Base-by-base conservation (phyloP, 2,113 vertebrate genomes). In the Sclerurus mexicanus region DNA sequence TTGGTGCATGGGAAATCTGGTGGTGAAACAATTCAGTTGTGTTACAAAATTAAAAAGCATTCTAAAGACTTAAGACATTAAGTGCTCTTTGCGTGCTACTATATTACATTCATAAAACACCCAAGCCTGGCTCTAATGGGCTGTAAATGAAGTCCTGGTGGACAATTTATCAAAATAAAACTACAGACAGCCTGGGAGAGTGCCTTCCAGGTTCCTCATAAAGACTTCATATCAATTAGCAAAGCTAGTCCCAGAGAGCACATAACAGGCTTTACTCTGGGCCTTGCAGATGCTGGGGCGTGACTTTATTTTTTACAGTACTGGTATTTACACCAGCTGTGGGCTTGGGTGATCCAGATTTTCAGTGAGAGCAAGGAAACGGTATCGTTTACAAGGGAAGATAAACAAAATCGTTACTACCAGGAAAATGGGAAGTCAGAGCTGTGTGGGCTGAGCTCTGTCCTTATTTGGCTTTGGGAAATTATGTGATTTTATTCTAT, bases 401-500 rank as follows among this genome's bases (percentile, higher is more conserved):
- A 74, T 52, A 85, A 95, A 79, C 77, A 83, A 44, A 67, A 88
- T 80, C 33, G n/a, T 63, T 93, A 33, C 72, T 90, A 81, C 55
- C 76, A 84, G 81, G 90, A 89, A 89, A 81, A 79, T 53, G 69
- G 86, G 69, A 94, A 92, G 58, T 89, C 66, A 60, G 85, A 72
- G 49, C 76, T 87, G 69, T 1, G 80, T 92, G 88, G 96, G 90
- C 83, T 53, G 66, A 93, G 46, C 88, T 89, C 77, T 93, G 95
- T 94, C 96, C 96, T 96, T 94, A 89, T 63, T 94, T 96, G 92
- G 95, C 96, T 94, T 95, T 21, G 0, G 85, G 69, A 80, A 93
- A 93, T 96, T 90, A 92, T 33, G 62, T 93, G 90, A 88, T 94
- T 96, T 94, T 96, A 63, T 94, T 96, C 96, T 76, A 28, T 96